Evolutionary conservation across 2,888 invertebrate genomes (phyloP), one percentile per base, ranked within the genome.

Genomic region (Cheilosia grossa): DNA sequence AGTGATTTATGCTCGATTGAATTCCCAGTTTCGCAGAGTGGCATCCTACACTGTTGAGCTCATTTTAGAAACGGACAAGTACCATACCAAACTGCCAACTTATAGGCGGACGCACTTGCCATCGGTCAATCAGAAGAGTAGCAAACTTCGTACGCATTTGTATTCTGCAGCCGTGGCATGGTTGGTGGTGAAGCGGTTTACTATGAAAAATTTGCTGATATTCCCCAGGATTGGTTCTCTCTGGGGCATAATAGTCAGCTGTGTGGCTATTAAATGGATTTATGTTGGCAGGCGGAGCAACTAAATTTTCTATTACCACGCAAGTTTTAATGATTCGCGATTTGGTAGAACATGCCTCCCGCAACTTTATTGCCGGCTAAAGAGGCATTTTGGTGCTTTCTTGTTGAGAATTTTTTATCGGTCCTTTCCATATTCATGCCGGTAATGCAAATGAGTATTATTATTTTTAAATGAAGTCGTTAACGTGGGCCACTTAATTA

Each of bases 321-420:
- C 69, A 54, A 24, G 49, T 53, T 78, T 78, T 78, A 77, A 77
- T 61, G 77, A 13, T 24, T 40, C 54, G 63, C 70, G 61, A 54
- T 78, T 70, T 78, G 78, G 78, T 70, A 64, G 69, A 69, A 77
- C 69, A 77, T 77, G 77, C 59, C 78, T 70, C 78, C 64, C 63
- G 61, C 78, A 70, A 69, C 15, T 77, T 77, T 77, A 77, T 54
- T 15, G 69, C 69, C 44, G 24, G 27, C 77, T 37, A 44, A 61
- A 33, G 44, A 77, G 17, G 53, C 53, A 66, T 40, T 66, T 58
- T 54, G 19, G 53, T 37, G 13, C 7, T 59, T 63, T 21, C 21
- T 40, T 61, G 40, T 61, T 51, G 27, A 21, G 15, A 49, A 44
- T 40, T 33, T 72, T 53, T 72, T 53, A 72, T 72, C 40, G 61